Percentiles rank a stretch among this genome's conserved stretches.
Evolutionary conservation across 35 echinoderm and acorn worm species (phyloP).

Genomic region (Lytechinus pictus): DNA sequence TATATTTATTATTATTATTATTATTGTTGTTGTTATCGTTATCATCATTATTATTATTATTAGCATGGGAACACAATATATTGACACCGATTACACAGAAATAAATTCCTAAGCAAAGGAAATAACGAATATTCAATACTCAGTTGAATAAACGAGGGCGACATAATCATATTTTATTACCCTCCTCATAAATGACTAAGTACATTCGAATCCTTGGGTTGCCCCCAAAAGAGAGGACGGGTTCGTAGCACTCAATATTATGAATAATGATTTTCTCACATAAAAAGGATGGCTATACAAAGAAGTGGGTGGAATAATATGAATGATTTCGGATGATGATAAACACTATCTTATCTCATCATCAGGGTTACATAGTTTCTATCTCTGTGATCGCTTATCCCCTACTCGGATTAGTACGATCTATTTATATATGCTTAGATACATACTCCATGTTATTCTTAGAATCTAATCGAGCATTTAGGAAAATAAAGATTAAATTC

Average conservation of each 20-base stretch:
- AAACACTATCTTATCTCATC: neutral
- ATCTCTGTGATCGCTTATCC: neutral
- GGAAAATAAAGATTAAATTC: neutral
- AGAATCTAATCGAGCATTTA: neutral
- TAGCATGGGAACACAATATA: too few species aligned
- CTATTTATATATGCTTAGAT: neutral
- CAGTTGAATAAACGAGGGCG: neutral
- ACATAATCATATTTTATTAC: neutral
- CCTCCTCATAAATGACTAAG: neutral
- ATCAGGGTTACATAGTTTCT: neutral
- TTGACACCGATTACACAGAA: too few species aligned
- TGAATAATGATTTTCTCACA: neutral
- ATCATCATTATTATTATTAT: too few species aligned
- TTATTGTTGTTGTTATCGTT: too few species aligned
- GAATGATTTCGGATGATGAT: neutral
- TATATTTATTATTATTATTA: too few species aligned
- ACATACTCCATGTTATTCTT: neutral
- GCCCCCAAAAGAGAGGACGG: neutral
- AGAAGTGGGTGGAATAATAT: neutral
- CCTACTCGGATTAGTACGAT: neutral
- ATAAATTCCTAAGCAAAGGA: too few species aligned
- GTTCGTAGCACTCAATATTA: neutral
- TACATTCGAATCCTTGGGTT: neutral
- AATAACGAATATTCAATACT: neutral
- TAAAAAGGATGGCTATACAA: neutral